Conservation (phyloP, 2,797 vertebrate genomes). For the Phataginus tetradactyla region DNA sequence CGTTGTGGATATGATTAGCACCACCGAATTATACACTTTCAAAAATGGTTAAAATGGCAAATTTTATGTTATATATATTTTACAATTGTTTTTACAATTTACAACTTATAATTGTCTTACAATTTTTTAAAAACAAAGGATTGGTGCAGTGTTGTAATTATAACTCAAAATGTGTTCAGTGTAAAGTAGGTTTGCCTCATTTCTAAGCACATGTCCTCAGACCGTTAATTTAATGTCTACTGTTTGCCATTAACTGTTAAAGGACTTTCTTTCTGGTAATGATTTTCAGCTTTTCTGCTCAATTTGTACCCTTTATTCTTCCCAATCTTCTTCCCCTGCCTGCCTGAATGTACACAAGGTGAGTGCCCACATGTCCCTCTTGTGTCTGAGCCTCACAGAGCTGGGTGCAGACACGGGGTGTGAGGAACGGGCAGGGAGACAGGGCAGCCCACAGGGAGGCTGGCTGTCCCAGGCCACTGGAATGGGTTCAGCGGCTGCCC, state of each 20-base stretch:
- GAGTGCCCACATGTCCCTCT: not conserved
- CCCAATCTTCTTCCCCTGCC: not conserved
- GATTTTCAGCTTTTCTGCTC: not conserved
- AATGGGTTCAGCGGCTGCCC: not conserved
- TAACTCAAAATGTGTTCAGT: not conserved
- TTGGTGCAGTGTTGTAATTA: not conserved
- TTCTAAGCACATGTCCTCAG: not conserved
- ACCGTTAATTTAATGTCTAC: not conserved
- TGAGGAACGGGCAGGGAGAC: not conserved
- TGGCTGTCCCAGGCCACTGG: not conserved
- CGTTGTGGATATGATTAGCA: not conserved
- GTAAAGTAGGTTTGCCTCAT: not conserved
- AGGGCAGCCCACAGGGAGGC: not conserved
- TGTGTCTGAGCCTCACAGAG: not conserved
- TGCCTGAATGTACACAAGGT: not conserved
- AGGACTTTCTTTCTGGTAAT: not conserved
- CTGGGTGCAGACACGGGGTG: accelerated
- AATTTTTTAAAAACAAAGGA: not conserved
- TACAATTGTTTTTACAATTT: not conserved
- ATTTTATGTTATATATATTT: not conserved
- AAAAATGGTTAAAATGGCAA: not conserved
- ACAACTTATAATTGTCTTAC: too few relatives aligned
- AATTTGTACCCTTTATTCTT: not conserved
- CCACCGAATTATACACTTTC: not conserved
- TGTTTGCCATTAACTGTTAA: not conserved